Evolutionary conservation across 64 coral and sea anemone species (phyloP).

Genomic region (Catalaphyllia jardinei): DNA sequence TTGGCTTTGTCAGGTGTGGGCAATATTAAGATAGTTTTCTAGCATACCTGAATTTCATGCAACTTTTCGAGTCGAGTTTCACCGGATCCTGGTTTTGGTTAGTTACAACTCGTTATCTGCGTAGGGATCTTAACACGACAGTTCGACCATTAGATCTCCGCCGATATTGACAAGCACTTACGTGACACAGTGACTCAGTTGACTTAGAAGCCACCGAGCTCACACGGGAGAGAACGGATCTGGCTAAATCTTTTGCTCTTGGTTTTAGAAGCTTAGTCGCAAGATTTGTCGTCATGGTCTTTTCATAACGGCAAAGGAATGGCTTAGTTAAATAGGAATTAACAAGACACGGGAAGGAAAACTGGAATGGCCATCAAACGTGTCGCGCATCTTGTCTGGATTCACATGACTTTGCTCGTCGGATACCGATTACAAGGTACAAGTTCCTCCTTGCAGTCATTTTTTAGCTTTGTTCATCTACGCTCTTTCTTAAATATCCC

Average conservation of each 20-base stretch:
- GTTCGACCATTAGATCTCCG: slow-evolving; percentile 9
- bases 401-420: slow-evolving; percentile 1
- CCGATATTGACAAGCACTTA: slow-evolving; percentile 7
- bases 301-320: not conserved
- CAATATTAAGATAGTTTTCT: not conserved
- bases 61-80: not conserved
- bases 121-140: not conserved
- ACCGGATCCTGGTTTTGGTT: not conserved
- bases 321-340: not conserved
- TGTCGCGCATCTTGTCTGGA: not conserved
- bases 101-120: not conserved
- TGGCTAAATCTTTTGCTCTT: not conserved
- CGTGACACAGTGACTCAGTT: not conserved
- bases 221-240: not conserved
- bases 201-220: not conserved
- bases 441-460: not conserved
- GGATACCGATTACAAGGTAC: slow-evolving; percentile 15
- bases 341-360: not conserved
- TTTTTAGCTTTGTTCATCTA: not conserved
- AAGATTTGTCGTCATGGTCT: not conserved
- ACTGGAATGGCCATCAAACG: not conserved
- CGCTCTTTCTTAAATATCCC: not conserved
- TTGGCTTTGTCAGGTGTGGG: not conserved
- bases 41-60: not conserved
- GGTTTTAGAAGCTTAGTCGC: not conserved